Evolutionary conservation across 30 jellyfish, hydroid and myxozoan species (phyloP), one percentile per base, ranked within the genome.

Genomic region (Aurelia aurita): DNA sequence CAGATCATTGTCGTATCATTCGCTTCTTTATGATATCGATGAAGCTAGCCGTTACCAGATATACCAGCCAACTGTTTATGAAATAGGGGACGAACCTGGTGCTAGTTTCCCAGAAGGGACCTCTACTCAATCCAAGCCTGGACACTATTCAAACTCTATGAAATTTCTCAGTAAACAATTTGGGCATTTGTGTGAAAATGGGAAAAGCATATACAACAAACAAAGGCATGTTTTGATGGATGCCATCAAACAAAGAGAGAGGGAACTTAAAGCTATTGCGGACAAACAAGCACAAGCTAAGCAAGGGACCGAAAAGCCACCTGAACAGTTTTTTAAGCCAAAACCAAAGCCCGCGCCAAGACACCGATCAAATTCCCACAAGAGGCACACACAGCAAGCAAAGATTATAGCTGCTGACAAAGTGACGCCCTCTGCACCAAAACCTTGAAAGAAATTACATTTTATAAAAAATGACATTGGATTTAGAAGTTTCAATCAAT

Each of bases 31-130:
- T 77, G 98, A 93, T 68, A 53, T 78, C 15, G 97, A 93, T 46
- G 95, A 74, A 27, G 98, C 98, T 16, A 70, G 96, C 59, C 72
- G 84, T 18, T 93, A 87, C 62, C 97, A 82, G 57, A 93, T 93
- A 49, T 93, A 93, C 74, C 98, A 93, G 31, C 98, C 98, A 60
- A 93, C 98, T 2, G 98, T 93, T 21, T 87, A 80, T 72, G 98
- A 93, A 21, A 80, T 93, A 45, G 95, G 69, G 53, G 93, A 85
- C 44, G 93, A 90, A 49, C 82, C 45, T 27, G 57, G 49, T 16
- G 53, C 62, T 4, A 53, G 31, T 18, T 45, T 11, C 55, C 8
- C 82, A 16, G 87, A 76, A 58, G 49, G 31, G 45, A n/a, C 61
- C 10, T 19, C 23, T 23, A n/a, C 61, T 7, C 28, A 31, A 27